phyloP scores from a whole-genome alignment of 2,797 vertebrate species.

The Paramormyrops hopkinsi region DNA sequence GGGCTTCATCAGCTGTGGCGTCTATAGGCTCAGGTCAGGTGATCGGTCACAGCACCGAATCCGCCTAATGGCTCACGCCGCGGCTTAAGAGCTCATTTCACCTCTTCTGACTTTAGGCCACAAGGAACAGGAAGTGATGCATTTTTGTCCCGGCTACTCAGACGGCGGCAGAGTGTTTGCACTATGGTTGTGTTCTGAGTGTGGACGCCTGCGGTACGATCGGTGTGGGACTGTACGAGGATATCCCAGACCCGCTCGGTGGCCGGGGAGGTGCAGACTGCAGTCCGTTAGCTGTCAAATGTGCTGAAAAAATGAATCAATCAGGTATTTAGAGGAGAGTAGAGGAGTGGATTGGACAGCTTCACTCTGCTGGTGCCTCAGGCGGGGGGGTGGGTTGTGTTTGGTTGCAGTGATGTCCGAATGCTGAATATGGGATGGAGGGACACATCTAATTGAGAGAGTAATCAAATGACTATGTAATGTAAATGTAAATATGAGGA shows the following conservation, averaged over 20 bases:
- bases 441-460: neutral
- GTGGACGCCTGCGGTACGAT: neutral
- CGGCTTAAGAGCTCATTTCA: neutral
- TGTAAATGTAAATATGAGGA: neutral
- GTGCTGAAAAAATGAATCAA: neutral
- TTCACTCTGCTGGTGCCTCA: neutral
- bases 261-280: neutral
- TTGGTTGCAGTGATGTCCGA: neutral
- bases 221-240: neutral
- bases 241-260: neutral
- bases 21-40: neutral
- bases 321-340: neutral
- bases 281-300: neutral
- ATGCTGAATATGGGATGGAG: neutral
- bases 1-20: neutral
- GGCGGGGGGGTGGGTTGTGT: neutral
- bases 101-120: too few species aligned
- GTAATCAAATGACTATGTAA: neutral
- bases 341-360: neutral
- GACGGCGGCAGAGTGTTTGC: neutral
- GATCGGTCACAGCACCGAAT: neutral
- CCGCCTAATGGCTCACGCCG: neutral
- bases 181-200: neutral
- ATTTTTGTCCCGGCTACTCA: neutral
- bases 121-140: neutral